Evolutionary conservation across 2,888 invertebrate species (phyloP).

Genomic region (Oxycera nigricornis): DNA sequence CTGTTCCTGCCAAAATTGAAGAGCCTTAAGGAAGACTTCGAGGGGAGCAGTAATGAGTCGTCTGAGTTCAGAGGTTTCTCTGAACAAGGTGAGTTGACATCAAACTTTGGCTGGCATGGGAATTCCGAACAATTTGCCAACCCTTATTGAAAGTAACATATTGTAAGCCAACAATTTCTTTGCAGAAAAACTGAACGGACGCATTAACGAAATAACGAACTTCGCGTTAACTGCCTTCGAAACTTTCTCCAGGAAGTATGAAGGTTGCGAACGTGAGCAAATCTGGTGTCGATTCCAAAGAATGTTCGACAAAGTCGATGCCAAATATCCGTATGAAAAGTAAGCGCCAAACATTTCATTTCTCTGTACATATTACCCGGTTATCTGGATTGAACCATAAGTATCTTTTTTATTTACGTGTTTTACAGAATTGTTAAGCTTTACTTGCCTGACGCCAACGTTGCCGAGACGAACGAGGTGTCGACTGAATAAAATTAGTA

Average conservation of each 20-base stretch:
- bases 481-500: slow-evolving; percentile 28
- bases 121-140: too few relatives aligned
- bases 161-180: slow-evolving; percentile 23
- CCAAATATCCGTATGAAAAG: slow-evolving; percentile 47
- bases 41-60: slow-evolving; percentile 38
- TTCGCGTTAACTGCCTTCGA: slow-evolving; percentile 60
- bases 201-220: slow-evolving; percentile 63
- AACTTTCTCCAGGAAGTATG: slow-evolving; percentile 47
- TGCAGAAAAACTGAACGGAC: slow-evolving; percentile 58
- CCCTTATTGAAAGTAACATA: too few relatives aligned
- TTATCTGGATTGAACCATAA: background rate
- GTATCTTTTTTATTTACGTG: slow-evolving; percentile 11
- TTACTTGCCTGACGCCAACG: slow-evolving; percentile 41
- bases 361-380: background rate
- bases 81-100: slow-evolving; percentile 31
- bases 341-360: slow-evolving; percentile 28
- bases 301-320: slow-evolving; percentile 43
- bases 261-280: slow-evolving; percentile 45
- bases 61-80: slow-evolving; percentile 27
- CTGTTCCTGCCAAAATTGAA: slow-evolving; percentile 76
- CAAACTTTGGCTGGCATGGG: too few relatives aligned
- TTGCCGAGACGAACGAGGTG: slow-evolving; percentile 23
- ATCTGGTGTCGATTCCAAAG: slow-evolving; percentile 47
- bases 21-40: slow-evolving; percentile 55
- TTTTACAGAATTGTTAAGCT: slow-evolving; percentile 41